phyloP scores from a whole-genome alignment of 1,140 invertebrate species.

The Vollenhovia emeryi region DNA sequence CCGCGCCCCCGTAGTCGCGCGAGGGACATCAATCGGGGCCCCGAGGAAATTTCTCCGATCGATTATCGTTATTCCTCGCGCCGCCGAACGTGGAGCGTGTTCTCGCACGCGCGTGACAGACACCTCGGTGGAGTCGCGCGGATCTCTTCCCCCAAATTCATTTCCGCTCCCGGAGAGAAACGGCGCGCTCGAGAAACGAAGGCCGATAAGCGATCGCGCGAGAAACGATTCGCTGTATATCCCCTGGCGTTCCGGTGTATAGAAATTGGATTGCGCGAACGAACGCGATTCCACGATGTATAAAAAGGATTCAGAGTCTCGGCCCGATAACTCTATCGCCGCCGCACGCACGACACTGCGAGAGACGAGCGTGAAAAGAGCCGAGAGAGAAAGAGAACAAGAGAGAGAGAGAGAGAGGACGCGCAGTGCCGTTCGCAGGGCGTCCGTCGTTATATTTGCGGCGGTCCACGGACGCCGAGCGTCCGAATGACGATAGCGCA shows the following conservation, averaged over 20 bases:
- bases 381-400: too few species aligned
- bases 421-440: too few species aligned
- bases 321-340: slow-evolving; percentile 24
- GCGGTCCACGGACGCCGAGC: not conserved
- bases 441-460: not conserved
- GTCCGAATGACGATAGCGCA: slow-evolving; percentile 17
- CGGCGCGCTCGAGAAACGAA: not conserved
- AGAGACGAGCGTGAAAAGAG: not conserved
- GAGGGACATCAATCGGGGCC: too few species aligned
- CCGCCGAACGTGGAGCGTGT: too few species aligned
- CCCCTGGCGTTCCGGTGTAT: not conserved
- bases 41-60: not conserved
- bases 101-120: not conserved
- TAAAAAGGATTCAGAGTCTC: slow-evolving; percentile 13
- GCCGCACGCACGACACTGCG: not conserved
- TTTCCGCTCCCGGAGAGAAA: not conserved
- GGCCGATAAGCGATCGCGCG: not conserved
- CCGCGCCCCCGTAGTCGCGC: not conserved
- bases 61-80: not conserved
- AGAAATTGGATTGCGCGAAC: slow-evolving; percentile 14
- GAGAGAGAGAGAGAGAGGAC: too few species aligned
- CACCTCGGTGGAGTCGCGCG: not conserved
- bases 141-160: not conserved
- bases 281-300: not conserved
- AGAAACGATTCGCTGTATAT: not conserved